Percentiles rank a stretch among this genome's conserved stretches.
phyloP scores from a whole-genome alignment of 2,888 invertebrate genomes.

The Metacarcinus magister region DNA sequence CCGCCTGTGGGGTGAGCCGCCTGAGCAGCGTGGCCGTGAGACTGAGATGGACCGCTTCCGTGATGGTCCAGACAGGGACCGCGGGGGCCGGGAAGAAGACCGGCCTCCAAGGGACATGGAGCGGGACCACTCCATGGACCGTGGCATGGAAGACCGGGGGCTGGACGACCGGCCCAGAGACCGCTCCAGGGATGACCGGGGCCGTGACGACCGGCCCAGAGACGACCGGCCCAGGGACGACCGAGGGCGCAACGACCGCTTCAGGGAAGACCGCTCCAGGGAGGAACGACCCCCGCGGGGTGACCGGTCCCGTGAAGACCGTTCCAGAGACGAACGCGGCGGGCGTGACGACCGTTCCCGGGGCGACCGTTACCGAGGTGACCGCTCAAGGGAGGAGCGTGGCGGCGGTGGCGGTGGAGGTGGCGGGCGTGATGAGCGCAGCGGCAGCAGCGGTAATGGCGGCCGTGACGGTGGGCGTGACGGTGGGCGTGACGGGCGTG shows the following conservation, averaged over 20 bases:
- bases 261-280: conserved; percentile 49
- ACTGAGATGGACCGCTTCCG: conserved; percentile 20
- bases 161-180: conserved; percentile 61
- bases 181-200: conserved; percentile 62
- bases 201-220: conserved; percentile 56
- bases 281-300: conserved; percentile 57
- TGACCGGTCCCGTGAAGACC: conserved; percentile 64
- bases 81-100: not conserved
- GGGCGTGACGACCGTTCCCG: conserved; percentile 54
- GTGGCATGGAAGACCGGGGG: conserved; percentile 58
- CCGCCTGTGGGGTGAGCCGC: conserved; percentile 36
- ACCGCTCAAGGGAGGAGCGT: conserved; percentile 47
- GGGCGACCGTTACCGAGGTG: conserved; percentile 52
- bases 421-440: conserved; percentile 61
- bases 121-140: conserved; percentile 60
- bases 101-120: conserved; percentile 44
- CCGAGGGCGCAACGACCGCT: conserved; percentile 60
- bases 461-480: conserved; percentile 51
- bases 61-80: not conserved
- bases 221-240: conserved; percentile 69
- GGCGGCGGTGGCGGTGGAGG: conserved; percentile 19
- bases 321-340: conserved; percentile 61
- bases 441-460: not conserved
- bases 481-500: conserved; percentile 50
- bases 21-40: not conserved